Evolutionary conservation across 2,888 invertebrate species (phyloP), one percentile per base, ranked within the genome.

Genomic region (Napeogenes sylphis): DNA sequence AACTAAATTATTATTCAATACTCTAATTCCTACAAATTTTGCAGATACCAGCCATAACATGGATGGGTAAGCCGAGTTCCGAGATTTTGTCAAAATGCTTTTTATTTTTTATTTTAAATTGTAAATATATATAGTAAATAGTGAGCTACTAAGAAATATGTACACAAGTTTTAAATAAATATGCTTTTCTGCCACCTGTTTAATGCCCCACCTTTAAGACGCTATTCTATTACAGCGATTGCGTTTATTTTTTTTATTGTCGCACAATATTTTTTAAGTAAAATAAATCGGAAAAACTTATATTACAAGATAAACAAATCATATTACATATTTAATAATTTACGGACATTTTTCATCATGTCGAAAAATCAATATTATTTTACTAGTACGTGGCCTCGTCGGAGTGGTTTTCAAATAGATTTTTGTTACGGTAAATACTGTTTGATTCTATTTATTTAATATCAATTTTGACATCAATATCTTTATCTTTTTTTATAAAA

Each of bases 101-200:
- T 76, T 76, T 67, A 69, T 72, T 73, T 73, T 67, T 69, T 70
- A 64, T 66, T 65, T 65, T 63, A 57, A 70, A 68, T 70, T 59
- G 76, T 76, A 70, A 76, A 78, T 76, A 73, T 71, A 74, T 73
- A 69, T 73, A 71, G 70, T 70, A 68, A 68, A 69, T 71, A 79
- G 77, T 77, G 71, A 69, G 70, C 73, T 75, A 78, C 76, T 72
- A 74, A 75, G 74, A 72, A 74, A 70, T 79, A 73, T 83, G 78
- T 79, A 79, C 77, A 79, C 75, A 76, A 68, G 69, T 70, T 64
- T 75, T 78, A 67, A 83, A 85, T 86, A 87, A 86, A 87, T 72
- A 77, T 72, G 81, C 83, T 83, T 81, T 65, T 71, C 75, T 80
- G 77, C 76, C 79, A 77, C 84, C 85, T 83, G 79, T 81, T 82